Conservation (phyloP, 2,797 vertebrate genomes). For the Euphonia xanthogaster region DNA sequence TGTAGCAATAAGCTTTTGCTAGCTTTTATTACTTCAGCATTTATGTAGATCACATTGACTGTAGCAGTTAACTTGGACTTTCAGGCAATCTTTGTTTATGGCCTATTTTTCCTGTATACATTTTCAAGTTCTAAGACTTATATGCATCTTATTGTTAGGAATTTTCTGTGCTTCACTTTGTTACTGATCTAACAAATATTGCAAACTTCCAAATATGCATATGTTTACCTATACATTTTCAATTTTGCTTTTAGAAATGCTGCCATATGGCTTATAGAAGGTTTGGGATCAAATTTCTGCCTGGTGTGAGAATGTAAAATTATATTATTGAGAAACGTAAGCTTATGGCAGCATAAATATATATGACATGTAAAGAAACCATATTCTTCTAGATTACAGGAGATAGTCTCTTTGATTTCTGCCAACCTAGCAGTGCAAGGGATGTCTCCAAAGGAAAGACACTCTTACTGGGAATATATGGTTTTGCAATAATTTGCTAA, state of each 20-base stretch:
- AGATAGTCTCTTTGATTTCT: not conserved
- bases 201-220: constrained; percentile 27
- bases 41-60: constrained; percentile 16
- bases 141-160: constrained; percentile 46
- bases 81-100: constrained; percentile 22
- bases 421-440: not conserved
- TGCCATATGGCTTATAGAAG: not conserved
- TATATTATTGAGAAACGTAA: not conserved
- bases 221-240: constrained; percentile 37
- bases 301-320: not conserved
- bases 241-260: constrained; percentile 39
- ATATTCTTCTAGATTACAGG: not conserved
- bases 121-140: constrained; percentile 41
- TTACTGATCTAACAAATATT: constrained; percentile 56
- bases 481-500: not conserved
- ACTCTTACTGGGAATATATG: not conserved
- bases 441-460: not conserved
- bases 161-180: constrained; percentile 39
- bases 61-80: constrained; percentile 25
- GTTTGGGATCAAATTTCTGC: not conserved
- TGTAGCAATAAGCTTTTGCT: not conserved
- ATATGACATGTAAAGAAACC: not conserved
- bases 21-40: constrained; percentile 29
- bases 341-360: not conserved
- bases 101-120: constrained; percentile 23